Conservation (phyloP, 2,797 vertebrate genomes). For the Serranus cabrilla region DNA sequence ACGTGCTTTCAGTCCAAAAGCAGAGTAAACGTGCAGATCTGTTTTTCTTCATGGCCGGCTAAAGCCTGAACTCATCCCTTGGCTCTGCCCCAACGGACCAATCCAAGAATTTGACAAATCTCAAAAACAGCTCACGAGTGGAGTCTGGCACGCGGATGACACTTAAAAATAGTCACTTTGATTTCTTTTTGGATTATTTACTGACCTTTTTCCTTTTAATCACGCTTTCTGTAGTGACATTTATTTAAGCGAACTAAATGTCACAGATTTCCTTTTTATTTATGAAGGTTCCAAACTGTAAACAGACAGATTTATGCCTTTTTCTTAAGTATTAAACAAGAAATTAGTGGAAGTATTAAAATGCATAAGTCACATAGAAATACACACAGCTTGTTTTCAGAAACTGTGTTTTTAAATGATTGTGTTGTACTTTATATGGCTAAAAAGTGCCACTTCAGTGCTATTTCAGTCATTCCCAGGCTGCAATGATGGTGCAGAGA, state of each 20-base stretch:
- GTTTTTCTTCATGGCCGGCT: slow-evolving; percentile 42
- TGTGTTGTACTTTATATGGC: too few species aligned
- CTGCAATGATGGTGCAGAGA: too few species aligned
- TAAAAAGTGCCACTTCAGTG: too few species aligned
- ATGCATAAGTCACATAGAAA: too few species aligned
- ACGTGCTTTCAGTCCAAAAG: slow-evolving; percentile 36
- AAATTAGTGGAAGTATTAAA: too few species aligned
- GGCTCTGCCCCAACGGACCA: slow-evolving; percentile 31
- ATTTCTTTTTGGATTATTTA: slow-evolving; percentile 33
- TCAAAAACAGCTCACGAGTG: slow-evolving; percentile 45
- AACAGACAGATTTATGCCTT: too few species aligned
- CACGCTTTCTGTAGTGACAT: not conserved
- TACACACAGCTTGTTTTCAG: too few species aligned
- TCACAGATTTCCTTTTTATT: not conserved
- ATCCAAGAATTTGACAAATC: slow-evolving; percentile 65
- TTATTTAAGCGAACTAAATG: not conserved
- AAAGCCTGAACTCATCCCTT: slow-evolving; percentile 50
- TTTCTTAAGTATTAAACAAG: too few species aligned
- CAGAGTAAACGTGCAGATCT: slow-evolving; percentile 40
- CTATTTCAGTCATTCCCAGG: too few species aligned
- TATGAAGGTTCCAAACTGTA: too few species aligned
- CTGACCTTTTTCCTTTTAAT: slow-evolving; percentile 10
- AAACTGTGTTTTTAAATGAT: too few species aligned
- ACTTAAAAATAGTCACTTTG: slow-evolving; percentile 48
- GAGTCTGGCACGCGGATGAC: slow-evolving; percentile 25